Conservation (phyloP, 2,797 vertebrate species). For the Halcyon smyrnensis region DNA sequence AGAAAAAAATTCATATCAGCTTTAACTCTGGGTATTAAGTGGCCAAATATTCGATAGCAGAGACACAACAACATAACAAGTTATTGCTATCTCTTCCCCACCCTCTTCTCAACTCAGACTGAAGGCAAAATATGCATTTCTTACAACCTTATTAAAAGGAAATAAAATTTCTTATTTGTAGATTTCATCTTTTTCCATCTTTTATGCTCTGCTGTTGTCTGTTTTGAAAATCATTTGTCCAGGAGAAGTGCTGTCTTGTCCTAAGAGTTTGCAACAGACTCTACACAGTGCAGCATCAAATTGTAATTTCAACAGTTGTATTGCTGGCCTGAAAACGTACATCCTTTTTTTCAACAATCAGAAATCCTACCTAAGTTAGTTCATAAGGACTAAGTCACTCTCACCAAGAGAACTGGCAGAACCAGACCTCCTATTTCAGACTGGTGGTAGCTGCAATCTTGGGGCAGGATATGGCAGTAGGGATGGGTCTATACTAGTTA, state of each 20-base stretch:
- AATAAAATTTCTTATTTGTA: neutral
- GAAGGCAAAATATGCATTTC: neutral
- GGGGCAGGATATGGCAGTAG: neutral
- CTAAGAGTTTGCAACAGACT: neutral
- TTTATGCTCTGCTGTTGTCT: neutral
- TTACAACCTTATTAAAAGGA: neutral
- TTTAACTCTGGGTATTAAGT: neutral
- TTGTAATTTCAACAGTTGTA: neutral
- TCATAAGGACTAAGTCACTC: neutral
- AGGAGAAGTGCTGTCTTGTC: neutral
- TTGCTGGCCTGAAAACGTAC: neutral
- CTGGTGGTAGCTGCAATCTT: neutral
- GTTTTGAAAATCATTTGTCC: neutral
- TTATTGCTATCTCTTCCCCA: neutral
- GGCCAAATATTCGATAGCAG: neutral
- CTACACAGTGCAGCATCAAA: neutral
- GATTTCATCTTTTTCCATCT: neutral
- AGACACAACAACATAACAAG: neutral
- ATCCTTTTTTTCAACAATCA: neutral
- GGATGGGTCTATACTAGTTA: conserved; percentile 33
- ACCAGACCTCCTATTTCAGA: neutral
- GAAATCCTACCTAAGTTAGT: neutral
- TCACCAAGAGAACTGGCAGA: neutral
- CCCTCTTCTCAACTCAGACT: neutral
- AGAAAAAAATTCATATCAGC: neutral